Evolutionary conservation across 1,140 invertebrate species (phyloP).

Genomic region (Thaumetopoea pityocampa): DNA sequence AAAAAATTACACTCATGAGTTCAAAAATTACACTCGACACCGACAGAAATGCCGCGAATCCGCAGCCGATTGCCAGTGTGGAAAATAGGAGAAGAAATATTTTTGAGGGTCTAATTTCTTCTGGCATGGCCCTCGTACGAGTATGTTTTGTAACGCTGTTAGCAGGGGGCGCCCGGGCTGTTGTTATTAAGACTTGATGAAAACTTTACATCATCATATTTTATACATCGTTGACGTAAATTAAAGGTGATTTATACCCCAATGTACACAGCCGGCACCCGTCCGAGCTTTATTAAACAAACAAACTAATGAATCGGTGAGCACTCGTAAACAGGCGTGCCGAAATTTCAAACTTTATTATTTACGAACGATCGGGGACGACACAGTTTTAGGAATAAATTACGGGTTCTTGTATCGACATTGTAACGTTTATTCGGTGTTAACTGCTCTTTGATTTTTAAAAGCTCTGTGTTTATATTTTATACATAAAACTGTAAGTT

Average conservation of each 20-base stretch:
- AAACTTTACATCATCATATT: slow-evolving; percentile 69
- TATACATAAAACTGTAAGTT: too few species aligned
- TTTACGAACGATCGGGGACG: slow-evolving; percentile 38
- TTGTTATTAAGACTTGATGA: slow-evolving; percentile 56
- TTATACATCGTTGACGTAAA: slow-evolving; percentile 64
- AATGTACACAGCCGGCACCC: slow-evolving; percentile 50
- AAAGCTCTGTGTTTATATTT: too few species aligned
- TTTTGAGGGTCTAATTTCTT: too few species aligned
- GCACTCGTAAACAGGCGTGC: slow-evolving; percentile 49
- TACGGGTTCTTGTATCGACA: slow-evolving; percentile 22
- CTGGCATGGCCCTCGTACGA: too few species aligned
- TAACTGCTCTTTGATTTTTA: slow-evolving; percentile 9
- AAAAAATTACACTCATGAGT: too few species aligned
- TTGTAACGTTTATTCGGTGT: slow-evolving; percentile 12
- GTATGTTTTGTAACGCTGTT: slow-evolving; percentile 36
- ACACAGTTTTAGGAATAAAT: slow-evolving; percentile 28
- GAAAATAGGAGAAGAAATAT: too few species aligned
- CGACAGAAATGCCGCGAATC: too few species aligned
- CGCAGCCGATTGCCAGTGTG: too few species aligned
- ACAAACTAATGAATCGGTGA: slow-evolving; percentile 62
- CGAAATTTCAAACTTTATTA: slow-evolving; percentile 55
- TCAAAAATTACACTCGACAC: too few species aligned
- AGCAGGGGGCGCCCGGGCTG: slow-evolving; percentile 21
- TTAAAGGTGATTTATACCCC: slow-evolving; percentile 69
- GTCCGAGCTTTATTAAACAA: slow-evolving; percentile 63